Evolutionary conservation across 2,888 invertebrate genomes (phyloP).

Genomic region (Buathra laborator): DNA sequence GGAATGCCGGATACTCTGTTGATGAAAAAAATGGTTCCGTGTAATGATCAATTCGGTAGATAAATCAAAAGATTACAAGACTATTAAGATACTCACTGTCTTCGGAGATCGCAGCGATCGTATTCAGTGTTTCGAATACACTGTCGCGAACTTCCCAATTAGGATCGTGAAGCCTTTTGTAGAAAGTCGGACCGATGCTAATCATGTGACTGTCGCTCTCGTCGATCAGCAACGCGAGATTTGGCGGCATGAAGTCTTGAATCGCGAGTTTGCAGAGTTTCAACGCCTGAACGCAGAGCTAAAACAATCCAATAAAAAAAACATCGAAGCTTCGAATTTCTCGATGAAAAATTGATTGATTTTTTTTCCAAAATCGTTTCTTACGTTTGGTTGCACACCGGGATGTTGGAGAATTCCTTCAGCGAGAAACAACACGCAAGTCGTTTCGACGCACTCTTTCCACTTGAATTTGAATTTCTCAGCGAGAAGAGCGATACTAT

Average conservation of each 20-base stretch:
- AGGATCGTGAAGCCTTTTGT: conserved; percentile 89
- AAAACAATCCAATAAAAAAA: conserved; percentile 56
- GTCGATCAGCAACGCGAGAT: conserved; percentile 91
- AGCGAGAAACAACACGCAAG: conserved; percentile 88
- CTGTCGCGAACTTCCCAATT: conserved; percentile 94
- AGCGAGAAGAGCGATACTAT: conserved; percentile 89
- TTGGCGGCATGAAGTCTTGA: conserved; percentile 92
- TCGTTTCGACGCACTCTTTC: conserved; percentile 92
- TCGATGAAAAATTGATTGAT: not conserved
- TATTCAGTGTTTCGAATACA: conserved; percentile 90
- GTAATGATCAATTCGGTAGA: conserved; percentile 7
- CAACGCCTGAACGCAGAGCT: conserved; percentile 90
- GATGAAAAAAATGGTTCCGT: conserved; percentile 68
- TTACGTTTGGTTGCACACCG: conserved; percentile 86
- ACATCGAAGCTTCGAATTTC: not conserved
- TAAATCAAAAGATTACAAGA: not conserved
- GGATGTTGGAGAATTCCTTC: conserved; percentile 87
- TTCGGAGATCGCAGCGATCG: conserved; percentile 90
- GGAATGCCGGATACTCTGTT: conserved; percentile 92
- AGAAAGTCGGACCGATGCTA: conserved; percentile 89
- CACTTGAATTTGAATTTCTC: conserved; percentile 91
- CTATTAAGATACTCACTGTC: conserved; percentile 87
- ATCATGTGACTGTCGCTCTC: conserved; percentile 87
- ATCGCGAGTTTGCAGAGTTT: conserved; percentile 90
- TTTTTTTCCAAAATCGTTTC: not conserved